These are phyloP conservation scores for Tetragnatha versicolor DNA, from an alignment of 1,140 invertebrate genomes.

Conservation along the genomic window DNA sequence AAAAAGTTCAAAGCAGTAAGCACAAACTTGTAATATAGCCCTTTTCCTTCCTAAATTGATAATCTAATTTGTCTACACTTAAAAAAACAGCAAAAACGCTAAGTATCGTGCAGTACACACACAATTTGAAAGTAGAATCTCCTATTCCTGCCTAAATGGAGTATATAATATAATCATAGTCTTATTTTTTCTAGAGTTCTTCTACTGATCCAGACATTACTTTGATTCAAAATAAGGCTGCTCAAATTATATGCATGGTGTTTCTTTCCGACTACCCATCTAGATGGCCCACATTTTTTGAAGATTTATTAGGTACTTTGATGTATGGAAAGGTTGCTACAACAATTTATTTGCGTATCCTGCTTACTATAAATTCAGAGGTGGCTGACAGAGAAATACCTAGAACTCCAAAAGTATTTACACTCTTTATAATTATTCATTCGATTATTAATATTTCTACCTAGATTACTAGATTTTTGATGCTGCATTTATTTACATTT, in stretches of 20 bases:
- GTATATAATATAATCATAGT: too few relatives aligned
- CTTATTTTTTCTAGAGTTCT: constrained; percentile 20
- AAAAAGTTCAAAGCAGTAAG: too few relatives aligned
- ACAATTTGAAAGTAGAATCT: too few relatives aligned
- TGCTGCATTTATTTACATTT: neutral
- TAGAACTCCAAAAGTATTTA: constrained; percentile 52
- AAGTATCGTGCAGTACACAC: too few relatives aligned
- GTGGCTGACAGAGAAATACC: constrained; percentile 60
- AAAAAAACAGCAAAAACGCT: too few relatives aligned
- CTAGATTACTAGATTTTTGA: neutral
- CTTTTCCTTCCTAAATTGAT: too few relatives aligned
- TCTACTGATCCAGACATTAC: constrained; percentile 60
- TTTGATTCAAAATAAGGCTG: constrained; percentile 66
- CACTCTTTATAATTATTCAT: too few relatives aligned
- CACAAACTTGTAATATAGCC: too few relatives aligned
- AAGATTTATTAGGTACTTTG: constrained; percentile 65
- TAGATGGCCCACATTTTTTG: constrained; percentile 69
- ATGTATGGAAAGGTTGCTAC: constrained; percentile 65
- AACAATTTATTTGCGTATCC: constrained; percentile 68
- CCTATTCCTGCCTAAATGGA: too few relatives aligned
- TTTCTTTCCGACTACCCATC: constrained; percentile 69
- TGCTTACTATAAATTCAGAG: constrained; percentile 68
- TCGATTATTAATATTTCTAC: neutral
- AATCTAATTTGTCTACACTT: too few relatives aligned
- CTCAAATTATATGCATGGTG: constrained; percentile 67